A percentile compares a stretch with the other conserved stretches of the same genome.
Conservation (phyloP, 2,888 invertebrate genomes). For the Pollenia amentaria region DNA sequence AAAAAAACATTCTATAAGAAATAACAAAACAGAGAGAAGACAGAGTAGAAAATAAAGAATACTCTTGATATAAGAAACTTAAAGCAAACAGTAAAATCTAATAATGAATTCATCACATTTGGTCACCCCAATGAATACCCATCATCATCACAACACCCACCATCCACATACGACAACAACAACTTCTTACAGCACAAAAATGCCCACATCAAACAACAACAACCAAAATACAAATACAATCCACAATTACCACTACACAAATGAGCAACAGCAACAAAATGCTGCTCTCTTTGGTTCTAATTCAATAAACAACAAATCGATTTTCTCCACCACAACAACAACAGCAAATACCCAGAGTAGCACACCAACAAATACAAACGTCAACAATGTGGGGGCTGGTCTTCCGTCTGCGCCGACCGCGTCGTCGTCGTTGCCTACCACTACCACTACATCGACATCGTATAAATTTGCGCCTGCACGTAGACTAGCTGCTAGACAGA, state of each 20-base stretch:
- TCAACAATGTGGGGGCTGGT: constrained; percentile 69
- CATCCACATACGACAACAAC: constrained; percentile 58
- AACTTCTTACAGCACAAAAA: constrained; percentile 44
- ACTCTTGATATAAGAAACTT: constrained; percentile 25
- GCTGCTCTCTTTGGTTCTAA: constrained; percentile 59
- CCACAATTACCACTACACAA: constrained; percentile 25
- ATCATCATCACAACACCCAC: constrained; percentile 57
- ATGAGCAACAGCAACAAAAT: constrained; percentile 40
- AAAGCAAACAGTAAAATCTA: neutral
- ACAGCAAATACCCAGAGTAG: constrained; percentile 26
- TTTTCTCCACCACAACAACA: constrained; percentile 2
- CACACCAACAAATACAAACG: constrained; percentile 33
- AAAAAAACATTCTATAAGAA: constrained; percentile 16
- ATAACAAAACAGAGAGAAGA: constrained; percentile 20
- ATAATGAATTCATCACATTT: constrained; percentile 80
- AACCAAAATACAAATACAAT: constrained; percentile 52
- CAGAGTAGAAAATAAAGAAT: constrained; percentile 7
- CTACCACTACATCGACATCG: constrained; percentile 43
- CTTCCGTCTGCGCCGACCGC: constrained; percentile 57
- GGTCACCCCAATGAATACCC: constrained; percentile 72
- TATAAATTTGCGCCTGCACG: constrained; percentile 84
- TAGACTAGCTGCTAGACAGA: constrained; percentile 84
- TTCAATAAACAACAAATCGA: constrained; percentile 27
- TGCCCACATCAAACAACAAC: constrained; percentile 54
- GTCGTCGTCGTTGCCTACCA: neutral